These are phyloP conservation scores for Vanessa atalanta DNA, from an alignment of 1,140 invertebrate species.

Conservation along the genomic window DNA sequence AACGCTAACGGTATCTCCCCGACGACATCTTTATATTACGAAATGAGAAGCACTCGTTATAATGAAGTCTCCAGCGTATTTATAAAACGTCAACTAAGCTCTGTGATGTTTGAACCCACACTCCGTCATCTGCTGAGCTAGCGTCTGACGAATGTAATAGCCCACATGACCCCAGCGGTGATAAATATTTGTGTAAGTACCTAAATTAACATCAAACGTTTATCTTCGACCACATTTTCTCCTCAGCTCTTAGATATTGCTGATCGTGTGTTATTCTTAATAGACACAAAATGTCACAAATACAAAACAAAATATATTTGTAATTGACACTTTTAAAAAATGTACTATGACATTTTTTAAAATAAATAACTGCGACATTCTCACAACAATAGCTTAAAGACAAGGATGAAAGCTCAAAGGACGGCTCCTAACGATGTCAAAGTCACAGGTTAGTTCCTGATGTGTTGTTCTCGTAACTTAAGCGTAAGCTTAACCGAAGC, in stretches of 20 bases:
- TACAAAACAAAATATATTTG: no score
- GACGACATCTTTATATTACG: slow-evolving; percentile 16
- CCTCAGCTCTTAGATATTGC: not conserved
- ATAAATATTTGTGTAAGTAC: slow-evolving; percentile 19
- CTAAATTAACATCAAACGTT: slow-evolving; percentile 9
- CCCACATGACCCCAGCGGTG: not conserved
- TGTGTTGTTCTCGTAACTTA: not conserved
- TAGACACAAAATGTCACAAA: not conserved
- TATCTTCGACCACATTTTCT: not conserved
- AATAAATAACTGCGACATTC: no score
- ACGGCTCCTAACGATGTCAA: not conserved
- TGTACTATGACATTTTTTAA: no score
- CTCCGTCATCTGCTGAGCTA: slow-evolving; percentile 12
- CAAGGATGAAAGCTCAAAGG: no score
- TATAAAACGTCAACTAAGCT: slow-evolving; percentile 29
- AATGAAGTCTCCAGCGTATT: slow-evolving; percentile 23
- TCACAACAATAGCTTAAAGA: no score
- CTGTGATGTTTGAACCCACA: slow-evolving; percentile 5
- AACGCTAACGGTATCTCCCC: not conserved
- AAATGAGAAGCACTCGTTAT: slow-evolving; percentile 16
- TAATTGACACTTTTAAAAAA: no score
- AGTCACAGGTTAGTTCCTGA: not conserved
- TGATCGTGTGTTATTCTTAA: not conserved
- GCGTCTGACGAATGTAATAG: slow-evolving; percentile 19
- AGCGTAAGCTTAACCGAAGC: no score